Evolutionary conservation across 2,113 vertebrate species (phyloP), one percentile per base, ranked within the genome.

Genomic region (Lota lota): DNA sequence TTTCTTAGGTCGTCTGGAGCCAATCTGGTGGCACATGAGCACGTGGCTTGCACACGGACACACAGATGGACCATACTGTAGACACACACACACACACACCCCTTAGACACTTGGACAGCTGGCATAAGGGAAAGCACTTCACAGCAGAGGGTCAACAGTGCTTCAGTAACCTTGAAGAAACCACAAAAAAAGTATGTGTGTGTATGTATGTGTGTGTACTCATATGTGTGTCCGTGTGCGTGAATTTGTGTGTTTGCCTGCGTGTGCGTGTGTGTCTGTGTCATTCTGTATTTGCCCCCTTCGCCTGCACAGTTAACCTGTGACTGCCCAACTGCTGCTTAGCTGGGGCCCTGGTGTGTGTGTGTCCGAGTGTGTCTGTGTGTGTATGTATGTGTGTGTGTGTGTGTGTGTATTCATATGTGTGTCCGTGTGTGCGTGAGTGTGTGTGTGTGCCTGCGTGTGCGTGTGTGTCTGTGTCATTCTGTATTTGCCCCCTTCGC

Each of bases 291-390:
- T n/a, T n/a, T n/a, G n/a, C n/a, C n/a, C 2, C 24, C 24, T 58
- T 12, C 18, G 12, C 17, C 63, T 21, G 15, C 28, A 18, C n/a
- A n/a, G n/a, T 68, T 12, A 16, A 12, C 28, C 50, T 64, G 58
- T 72, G 62, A 76, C 60, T 74, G 66, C 50, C 24, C 36, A 66
- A 47, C 58, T 72, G 65, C 70, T 73, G 57, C 69, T 71, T 70
- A 76, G 73, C 64, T 79, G 66, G 14, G 15, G 69, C 50, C 68
- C 3, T 64, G 5, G 4, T 71, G 58, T 70, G 62, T 50, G 51
- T 56, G 18, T 50, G 19, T 61, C 21, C 70, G 66, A 51, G 24
- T 61, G 24, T 61, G 11, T 66, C 20, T 66, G 21, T 66, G 64
- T 28, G 50, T n/a, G 65, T 57, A 50, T 57, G 53, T 57, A 50